Evolutionary conservation across 92 coral and sea anemone species (phyloP).

Genomic region (Muricea muricata): DNA sequence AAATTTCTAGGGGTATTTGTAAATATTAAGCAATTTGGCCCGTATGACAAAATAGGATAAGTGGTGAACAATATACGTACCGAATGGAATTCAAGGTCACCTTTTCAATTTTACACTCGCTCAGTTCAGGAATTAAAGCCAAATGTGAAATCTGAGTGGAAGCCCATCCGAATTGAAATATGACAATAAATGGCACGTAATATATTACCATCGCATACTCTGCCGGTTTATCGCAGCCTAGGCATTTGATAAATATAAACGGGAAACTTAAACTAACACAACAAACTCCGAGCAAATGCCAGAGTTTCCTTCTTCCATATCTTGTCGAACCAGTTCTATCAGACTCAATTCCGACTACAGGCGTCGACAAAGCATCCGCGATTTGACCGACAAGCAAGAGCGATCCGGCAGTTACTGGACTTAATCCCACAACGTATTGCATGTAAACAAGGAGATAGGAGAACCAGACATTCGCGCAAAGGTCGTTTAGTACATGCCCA

Average conservation of each 20-base stretch:
- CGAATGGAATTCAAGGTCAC: constrained; percentile 85
- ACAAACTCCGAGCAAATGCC: constrained; percentile 91
- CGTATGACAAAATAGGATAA: too few species aligned
- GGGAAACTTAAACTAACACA: constrained; percentile 83
- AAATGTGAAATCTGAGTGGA: constrained; percentile 94
- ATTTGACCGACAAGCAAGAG: constrained; percentile 89
- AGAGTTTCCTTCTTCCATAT: constrained; percentile 89
- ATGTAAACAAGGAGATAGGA: constrained; percentile 86
- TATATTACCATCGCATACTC: constrained; percentile 82
- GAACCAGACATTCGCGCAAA: constrained; percentile 98
- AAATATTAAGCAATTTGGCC: too few species aligned
- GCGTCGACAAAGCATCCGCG: constrained; percentile 90
- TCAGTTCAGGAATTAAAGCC: constrained; percentile 88
- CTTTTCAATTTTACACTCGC: constrained; percentile 78
- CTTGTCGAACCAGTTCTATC: constrained; percentile 73
- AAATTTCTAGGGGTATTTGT: too few species aligned
- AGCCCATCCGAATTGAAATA: constrained; percentile 99
- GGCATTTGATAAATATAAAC: constrained; percentile 83
- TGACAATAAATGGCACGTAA: constrained; percentile 82
- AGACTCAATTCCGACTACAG: constrained; percentile 91
- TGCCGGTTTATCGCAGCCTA: constrained; percentile 72
- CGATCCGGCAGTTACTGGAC: constrained; percentile 77
- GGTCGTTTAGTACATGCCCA: constrained; percentile 92
- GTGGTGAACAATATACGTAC: constrained; percentile 67
- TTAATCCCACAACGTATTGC: constrained; percentile 82